These are phyloP conservation scores for Aspidiotus rigidus DNA, from an alignment of 2,888 invertebrate genomes.

Conservation along the genomic window DNA sequence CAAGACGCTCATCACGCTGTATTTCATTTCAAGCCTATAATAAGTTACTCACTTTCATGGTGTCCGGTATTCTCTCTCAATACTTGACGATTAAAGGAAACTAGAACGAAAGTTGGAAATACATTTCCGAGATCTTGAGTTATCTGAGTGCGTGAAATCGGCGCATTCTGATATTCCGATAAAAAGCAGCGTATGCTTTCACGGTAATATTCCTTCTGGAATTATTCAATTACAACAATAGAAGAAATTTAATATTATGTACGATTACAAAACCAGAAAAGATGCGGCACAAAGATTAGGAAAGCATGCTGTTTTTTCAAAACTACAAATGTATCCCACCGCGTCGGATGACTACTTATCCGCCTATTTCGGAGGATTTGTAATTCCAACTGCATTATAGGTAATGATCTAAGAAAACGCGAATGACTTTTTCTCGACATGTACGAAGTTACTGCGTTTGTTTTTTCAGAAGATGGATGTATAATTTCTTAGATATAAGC, in stretches of 20 bases:
- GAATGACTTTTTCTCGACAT: no score
- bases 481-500: no score
- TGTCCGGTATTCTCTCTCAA: constrained; percentile 18
- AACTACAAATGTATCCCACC: not conserved
- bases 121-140: constrained; percentile 20
- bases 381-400: no score
- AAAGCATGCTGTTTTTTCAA: not conserved
- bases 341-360: not conserved
- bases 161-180: constrained; percentile 10
- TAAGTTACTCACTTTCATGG: constrained; percentile 11
- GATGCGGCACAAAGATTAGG: no score
- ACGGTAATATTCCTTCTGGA: not conserved
- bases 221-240: not conserved
- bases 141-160: constrained; percentile 8
- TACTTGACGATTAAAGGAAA: constrained; percentile 20
- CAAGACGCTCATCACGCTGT: not conserved
- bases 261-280: not conserved
- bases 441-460: no score
- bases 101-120: constrained; percentile 28
- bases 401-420: no score
- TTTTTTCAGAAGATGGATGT: no score
- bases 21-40: not conserved
- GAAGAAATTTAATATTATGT: not conserved
- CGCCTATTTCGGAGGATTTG: no score
- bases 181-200: not conserved